Conservation (phyloP, 2,888 invertebrate species). For the Sphinx pinastri region DNA sequence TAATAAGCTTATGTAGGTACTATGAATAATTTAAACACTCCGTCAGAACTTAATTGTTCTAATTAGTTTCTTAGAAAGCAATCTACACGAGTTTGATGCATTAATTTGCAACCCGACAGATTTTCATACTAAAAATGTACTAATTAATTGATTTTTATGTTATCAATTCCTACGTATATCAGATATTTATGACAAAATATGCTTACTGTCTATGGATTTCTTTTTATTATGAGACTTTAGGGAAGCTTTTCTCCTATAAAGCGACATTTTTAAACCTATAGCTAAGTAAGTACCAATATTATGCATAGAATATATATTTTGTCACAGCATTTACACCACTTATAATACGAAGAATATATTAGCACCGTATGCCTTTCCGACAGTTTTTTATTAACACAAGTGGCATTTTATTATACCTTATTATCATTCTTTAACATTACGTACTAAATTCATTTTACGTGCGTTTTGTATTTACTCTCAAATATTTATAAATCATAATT, state of each 20-base stretch:
- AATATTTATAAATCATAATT: constrained; percentile 3
- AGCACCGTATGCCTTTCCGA: constrained; percentile 2
- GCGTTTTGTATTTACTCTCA: not conserved
- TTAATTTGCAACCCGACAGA: no score
- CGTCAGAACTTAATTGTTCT: not conserved
- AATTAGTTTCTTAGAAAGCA: constrained; percentile 2
- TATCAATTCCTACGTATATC: no score
- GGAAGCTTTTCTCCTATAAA: no score
- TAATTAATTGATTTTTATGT: not conserved
- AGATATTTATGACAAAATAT: no score
- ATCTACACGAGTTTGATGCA: not conserved
- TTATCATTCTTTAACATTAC: not conserved
- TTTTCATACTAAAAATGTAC: no score
- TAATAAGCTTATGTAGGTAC: not conserved
- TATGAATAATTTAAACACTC: not conserved
- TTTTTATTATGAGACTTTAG: no score
- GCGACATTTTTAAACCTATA: no score
- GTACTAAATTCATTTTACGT: no score
- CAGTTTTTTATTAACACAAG: constrained; percentile 16
- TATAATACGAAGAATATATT: not conserved
- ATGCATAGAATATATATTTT: not conserved
- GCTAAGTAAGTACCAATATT: no score
- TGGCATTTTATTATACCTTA: constrained; percentile 13
- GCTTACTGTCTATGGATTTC: no score
- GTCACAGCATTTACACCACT: not conserved